Evolutionary conservation across 92 coral and sea anemone genomes (phyloP).

Genomic region (Isaurus tuberculatus): DNA sequence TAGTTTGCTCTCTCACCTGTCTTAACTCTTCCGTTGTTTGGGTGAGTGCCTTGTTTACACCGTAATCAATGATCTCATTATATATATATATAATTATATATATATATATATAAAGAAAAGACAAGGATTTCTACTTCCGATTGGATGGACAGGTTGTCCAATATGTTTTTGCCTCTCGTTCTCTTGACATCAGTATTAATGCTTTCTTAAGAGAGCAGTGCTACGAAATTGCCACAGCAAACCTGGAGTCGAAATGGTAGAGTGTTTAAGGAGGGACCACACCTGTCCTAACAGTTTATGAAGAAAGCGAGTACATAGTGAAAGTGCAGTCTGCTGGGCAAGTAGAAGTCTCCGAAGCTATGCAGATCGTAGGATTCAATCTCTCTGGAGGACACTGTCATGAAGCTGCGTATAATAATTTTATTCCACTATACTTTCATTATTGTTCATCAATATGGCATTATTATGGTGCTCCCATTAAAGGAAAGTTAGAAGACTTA

Average conservation of each 20-base stretch:
- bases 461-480: too few species aligned
- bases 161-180: not conserved
- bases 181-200: not conserved
- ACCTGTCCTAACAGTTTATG: not conserved
- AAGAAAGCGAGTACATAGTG: not conserved
- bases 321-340: slow-evolving; percentile 11
- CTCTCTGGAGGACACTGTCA: too few species aligned
- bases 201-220: too few species aligned
- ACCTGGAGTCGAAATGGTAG: not conserved
- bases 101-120: not conserved
- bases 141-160: slow-evolving; percentile 2
- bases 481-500: too few species aligned
- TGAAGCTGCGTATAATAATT: too few species aligned
- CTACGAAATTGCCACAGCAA: not conserved
- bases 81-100: too few species aligned
- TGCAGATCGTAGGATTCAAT: not conserved
- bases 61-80: too few species aligned
- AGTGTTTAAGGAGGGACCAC: slow-evolving; percentile 3
- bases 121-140: not conserved
- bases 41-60: too few species aligned
- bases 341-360: slow-evolving; percentile 8
- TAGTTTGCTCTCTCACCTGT: too few species aligned
- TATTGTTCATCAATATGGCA: too few species aligned
- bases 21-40: too few species aligned
- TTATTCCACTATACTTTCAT: too few species aligned